Percentiles rank a stretch among this genome's conserved stretches.
These are phyloP conservation scores for Polyodon spathula DNA, from an alignment of 2,113 vertebrate species.

Conservation along the genomic window DNA sequence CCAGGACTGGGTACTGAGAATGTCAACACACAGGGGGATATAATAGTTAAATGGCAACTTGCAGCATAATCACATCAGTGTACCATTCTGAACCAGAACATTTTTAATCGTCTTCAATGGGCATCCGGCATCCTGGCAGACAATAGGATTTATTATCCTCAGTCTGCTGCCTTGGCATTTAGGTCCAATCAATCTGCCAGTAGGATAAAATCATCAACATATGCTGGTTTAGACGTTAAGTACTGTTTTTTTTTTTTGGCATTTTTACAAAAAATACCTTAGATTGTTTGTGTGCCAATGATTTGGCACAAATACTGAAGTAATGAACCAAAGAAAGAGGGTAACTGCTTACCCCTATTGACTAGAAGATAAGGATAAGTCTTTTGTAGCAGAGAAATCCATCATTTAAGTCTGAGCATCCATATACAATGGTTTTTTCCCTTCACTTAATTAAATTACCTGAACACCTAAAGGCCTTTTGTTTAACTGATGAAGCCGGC, in stretches of 20 bases:
- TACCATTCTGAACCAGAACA: too few relatives aligned
- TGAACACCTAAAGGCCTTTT: conserved; percentile 31
- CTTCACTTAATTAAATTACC: conserved; percentile 25
- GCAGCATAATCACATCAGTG: too few relatives aligned
- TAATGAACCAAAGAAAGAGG: too few relatives aligned
- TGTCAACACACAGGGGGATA: too few relatives aligned
- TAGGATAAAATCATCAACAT: background rate
- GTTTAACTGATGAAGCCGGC: conserved; percentile 6
- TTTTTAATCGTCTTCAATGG: background rate
- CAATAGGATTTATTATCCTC: background rate
- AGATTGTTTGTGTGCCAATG: background rate
- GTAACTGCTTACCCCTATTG: too few relatives aligned
- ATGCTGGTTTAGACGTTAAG: background rate
- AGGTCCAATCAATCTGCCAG: conserved; percentile 2
- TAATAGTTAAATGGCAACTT: too few relatives aligned
- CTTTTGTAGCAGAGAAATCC: too few relatives aligned
- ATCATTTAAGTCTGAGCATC: too few relatives aligned
- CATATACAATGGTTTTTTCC: too few relatives aligned
- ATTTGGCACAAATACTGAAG: background rate
- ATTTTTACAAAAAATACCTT: background rate
- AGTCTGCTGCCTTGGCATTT: conserved; percentile 1
- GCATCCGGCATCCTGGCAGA: background rate
- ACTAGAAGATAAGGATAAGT: too few relatives aligned
- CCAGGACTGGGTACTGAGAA: too few relatives aligned
- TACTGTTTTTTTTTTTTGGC: background rate